Evolutionary conservation across 2,797 vertebrate genomes (phyloP), one percentile per base, ranked within the genome.

Genomic region (Tarsius wallacei): DNA sequence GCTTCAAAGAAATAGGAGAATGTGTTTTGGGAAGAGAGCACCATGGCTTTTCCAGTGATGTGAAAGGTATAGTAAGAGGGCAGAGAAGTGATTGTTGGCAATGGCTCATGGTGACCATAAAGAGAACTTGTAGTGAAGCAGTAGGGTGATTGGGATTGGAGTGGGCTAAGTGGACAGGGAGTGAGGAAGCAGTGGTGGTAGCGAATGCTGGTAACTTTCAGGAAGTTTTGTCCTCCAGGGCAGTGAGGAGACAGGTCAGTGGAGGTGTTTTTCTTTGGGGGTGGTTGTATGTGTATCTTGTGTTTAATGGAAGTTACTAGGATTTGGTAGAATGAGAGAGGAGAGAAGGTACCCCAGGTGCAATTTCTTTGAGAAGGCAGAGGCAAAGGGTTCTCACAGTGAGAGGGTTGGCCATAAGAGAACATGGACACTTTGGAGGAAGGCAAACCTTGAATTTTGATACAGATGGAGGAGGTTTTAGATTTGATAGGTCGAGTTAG

Each of bases 261-360:
- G 26, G 9, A 19, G 28, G 9, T 91, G 19, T 42, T 94, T 88
- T 86, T 88, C n/a, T 77, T 71, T 36, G 17, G 47, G 17, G 17
- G 17, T 80, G n/a, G 22, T 53, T 49, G 2, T 57, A 12, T 64
- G 6, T 47, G 42, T 70, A 81, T 61, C 47, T 47, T 83, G 47
- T 81, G 36, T 49, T 91, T 91, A 61, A 31, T 89, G 86, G 61
- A 85, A 94, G 21, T 91, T 84, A 28, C 21, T 61, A 49, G 70
- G 51, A 7, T 78, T 64, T 70, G 59, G 17, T 73, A 59, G 70
- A 68, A 24, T 14, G 14, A 49, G 80, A 87, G 15, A 66, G n/a
- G 11, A 15, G 6, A 51, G 59, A 82, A 42, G 33, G 31, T 90
- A 19, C 28, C 22, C 49, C 15, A 96, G 49, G 33, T 63, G 9